Percentiles rank a stretch among this genome's conserved stretches.
Conservation (phyloP, 2,113 vertebrate species). For the Lepisosteus oculatus region DNA sequence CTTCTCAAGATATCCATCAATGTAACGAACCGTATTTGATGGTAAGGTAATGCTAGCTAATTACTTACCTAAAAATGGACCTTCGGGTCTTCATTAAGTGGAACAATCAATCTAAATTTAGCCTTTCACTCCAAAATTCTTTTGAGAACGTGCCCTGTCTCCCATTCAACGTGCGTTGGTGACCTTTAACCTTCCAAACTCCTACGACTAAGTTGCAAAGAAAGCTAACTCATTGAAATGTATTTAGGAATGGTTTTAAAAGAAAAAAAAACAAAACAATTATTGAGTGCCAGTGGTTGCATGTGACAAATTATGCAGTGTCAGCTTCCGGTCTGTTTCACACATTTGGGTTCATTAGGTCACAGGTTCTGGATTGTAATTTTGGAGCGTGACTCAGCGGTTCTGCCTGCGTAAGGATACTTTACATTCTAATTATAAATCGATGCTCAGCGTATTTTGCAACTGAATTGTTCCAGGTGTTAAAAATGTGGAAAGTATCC, state of each 20-base stretch:
- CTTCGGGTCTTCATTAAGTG: slow-evolving; percentile 1
- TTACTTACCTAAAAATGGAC: neutral
- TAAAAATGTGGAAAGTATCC: too few species aligned
- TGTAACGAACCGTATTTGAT: too few species aligned
- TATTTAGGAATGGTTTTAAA: neutral
- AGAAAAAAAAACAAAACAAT: neutral
- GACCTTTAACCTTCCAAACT: slow-evolving; percentile 3
- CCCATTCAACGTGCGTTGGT: neutral
- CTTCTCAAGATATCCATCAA: too few species aligned
- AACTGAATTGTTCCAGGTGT: too few species aligned
- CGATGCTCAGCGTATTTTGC: too few species aligned
- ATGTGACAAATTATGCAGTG: neutral
- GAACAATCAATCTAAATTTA: neutral
- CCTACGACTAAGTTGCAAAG: neutral
- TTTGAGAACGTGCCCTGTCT: neutral
- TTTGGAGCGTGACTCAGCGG: neutral
- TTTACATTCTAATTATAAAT: too few species aligned
- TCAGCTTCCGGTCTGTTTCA: neutral
- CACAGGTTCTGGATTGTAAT: neutral
- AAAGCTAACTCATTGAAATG: neutral
- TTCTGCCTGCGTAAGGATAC: too few species aligned
- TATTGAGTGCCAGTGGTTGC: too few species aligned
- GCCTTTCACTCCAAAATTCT: neutral
- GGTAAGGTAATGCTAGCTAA: neutral
- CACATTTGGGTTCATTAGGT: neutral